Conservation (phyloP, 2,113 vertebrate genomes). For the Herpetotheres cachinnans region DNA sequence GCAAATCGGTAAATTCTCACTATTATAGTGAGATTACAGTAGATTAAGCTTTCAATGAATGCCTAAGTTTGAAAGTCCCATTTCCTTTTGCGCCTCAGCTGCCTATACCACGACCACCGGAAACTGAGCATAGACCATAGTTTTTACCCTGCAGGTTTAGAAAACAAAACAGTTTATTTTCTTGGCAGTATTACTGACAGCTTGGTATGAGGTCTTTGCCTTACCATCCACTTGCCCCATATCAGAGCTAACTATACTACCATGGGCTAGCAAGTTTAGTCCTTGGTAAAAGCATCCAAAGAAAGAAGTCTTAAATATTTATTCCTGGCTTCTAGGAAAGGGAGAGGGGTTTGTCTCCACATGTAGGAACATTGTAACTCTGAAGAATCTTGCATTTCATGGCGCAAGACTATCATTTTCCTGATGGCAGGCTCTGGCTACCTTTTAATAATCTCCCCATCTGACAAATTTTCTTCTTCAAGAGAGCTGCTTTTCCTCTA, state of each 20-base stretch:
- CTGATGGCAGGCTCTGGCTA: conserved; percentile 22
- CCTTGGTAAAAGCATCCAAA: neutral
- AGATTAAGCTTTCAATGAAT: neutral
- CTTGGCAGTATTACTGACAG: neutral
- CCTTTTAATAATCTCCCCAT: conserved; percentile 27
- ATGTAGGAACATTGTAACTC: neutral
- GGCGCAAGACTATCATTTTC: neutral
- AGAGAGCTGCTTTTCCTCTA: conserved; percentile 32
- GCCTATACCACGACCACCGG: neutral
- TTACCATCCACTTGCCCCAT: neutral
- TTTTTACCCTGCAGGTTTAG: neutral
- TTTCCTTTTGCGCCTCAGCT: neutral
- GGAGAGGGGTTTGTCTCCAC: neutral
- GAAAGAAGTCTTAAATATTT: neutral
- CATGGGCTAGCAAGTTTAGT: neutral
- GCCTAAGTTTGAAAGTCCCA: neutral
- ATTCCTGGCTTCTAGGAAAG: neutral
- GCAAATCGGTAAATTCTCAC: neutral
- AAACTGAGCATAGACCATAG: neutral
- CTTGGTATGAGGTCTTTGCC: neutral
- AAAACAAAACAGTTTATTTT: neutral
- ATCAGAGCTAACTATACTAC: neutral
- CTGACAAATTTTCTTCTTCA: conserved; percentile 46
- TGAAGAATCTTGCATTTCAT: neutral
- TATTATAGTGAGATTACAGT: neutral